A percentile compares a stretch with the other conserved stretches of the same genome.
Conservation (phyloP, 2,797 vertebrate species). For the Xenentodon cancila region DNA sequence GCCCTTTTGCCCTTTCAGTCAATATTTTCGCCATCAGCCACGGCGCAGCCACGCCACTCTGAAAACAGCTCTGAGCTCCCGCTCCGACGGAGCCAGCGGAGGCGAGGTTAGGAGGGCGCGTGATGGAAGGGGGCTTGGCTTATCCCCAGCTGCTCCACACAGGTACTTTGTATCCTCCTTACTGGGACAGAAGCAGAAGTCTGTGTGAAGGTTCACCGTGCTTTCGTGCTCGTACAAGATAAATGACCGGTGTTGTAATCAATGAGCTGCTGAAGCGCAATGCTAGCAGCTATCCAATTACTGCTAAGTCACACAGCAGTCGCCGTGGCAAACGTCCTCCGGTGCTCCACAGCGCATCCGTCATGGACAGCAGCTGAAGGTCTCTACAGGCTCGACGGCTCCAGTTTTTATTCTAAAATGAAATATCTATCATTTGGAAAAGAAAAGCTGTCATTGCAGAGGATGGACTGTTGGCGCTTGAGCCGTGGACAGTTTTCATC, state of each 20-base stretch:
- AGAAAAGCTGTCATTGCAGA: not conserved
- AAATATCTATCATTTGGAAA: conserved; percentile 33
- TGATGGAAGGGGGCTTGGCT: conserved; percentile 30
- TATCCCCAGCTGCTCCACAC: conserved; percentile 27
- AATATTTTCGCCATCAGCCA: conserved; percentile 72
- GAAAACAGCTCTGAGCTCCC: conserved; percentile 28
- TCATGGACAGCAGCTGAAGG: conserved; percentile 44
- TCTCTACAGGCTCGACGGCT: conserved; percentile 24
- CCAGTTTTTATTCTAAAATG: conserved; percentile 24
- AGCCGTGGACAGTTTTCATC: conserved; percentile 5
- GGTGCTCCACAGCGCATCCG: conserved; percentile 27
- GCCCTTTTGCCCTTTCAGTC: conserved; percentile 52
- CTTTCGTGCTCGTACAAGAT: conserved; percentile 37
- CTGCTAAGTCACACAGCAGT: conserved; percentile 60
- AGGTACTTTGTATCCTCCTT: conserved; percentile 12
- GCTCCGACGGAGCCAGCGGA: conserved; percentile 8
- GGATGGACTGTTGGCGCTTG: not conserved
- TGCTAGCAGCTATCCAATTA: conserved; percentile 59
- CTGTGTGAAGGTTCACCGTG: conserved; percentile 4
- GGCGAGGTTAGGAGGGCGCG: conserved; percentile 9
- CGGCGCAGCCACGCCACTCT: conserved; percentile 49
- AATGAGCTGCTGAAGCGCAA: conserved; percentile 57
- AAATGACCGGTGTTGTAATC: conserved; percentile 52
- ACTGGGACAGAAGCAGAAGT: conserved; percentile 21
- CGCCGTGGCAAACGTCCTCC: conserved; percentile 42